Base-by-base conservation (phyloP, 2,797 vertebrate species). In the Pteropus rufus region DNA sequence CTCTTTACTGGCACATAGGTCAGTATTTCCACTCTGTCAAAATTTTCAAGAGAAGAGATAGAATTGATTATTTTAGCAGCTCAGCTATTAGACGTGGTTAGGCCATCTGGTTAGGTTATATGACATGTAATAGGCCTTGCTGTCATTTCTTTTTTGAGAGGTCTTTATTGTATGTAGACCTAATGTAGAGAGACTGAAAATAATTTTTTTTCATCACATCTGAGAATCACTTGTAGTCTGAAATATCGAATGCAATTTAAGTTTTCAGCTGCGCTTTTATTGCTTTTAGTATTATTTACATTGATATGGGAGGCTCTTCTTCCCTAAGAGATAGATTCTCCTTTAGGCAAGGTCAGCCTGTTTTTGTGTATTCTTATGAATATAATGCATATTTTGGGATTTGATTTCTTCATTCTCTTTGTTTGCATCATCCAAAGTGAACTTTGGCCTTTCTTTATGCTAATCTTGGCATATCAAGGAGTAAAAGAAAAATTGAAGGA, bases 281-380 rank as follows among this genome's bases (percentile, higher is more conserved):
- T 76, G 46, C 39, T 95, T 85, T 83, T 64, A 23, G 12, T 89
- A 56, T 89, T 62, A 91, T 49, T 94, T 91, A 39, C 23, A 67
- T 46, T 89, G 41, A 79, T 36, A 12, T 41, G n/a, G 72, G 34
- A 87, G 0, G 0, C 39, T 65, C 67, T 96, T 96, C 46, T 97
- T 96, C 52, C 83, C 46, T 1, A 5, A 94, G 49, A 69, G 44
- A 54, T 49, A 36, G 82, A 75, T 70, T 97, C 7, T 44, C 46
- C 76, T 58, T 62, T 23, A 52, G 69, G 60, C 80, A 95, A 0
- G 56, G 90, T 75, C 85, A 91, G n/a, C 49, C 83, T 96, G 1
- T 90, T 91, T 91, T 77, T 88, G 80, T 97, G 93, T 96, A 84
- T 83, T 67, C 77, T 72, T 97, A 31, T 54, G 91, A 79, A 89